Percentiles rank a stretch among this genome's conserved stretches.
phyloP scores from a whole-genome alignment of 1,140 invertebrate species.

The Battus philenor region DNA sequence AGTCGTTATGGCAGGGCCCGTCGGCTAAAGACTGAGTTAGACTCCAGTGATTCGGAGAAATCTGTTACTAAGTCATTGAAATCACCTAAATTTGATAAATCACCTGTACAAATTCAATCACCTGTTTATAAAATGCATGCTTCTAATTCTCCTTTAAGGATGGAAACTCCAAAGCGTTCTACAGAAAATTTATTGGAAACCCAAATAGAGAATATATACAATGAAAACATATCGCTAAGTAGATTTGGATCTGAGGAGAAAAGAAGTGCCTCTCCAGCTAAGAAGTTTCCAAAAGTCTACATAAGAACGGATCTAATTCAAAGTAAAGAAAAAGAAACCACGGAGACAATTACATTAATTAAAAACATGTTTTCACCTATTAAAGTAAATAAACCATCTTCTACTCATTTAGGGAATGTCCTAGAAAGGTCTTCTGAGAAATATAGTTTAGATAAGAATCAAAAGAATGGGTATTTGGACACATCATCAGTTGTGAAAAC shows the following conservation, averaged over 20 bases:
- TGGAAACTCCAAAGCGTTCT: slow-evolving; percentile 31
- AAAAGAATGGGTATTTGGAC: slow-evolving; percentile 38
- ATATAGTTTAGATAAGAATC: slow-evolving; percentile 26
- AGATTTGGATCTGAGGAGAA: slow-evolving; percentile 49
- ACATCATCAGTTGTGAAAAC: slow-evolving; percentile 58
- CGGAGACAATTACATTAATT: slow-evolving; percentile 52
- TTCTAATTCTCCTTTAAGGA: slow-evolving; percentile 50
- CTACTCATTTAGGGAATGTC: slow-evolving; percentile 34
- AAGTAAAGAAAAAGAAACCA: slow-evolving; percentile 43
- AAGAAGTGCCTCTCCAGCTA: slow-evolving; percentile 30
- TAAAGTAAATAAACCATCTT: slow-evolving; percentile 32
- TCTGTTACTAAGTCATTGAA: slow-evolving; percentile 23
- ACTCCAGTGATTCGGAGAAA: slow-evolving; percentile 32
- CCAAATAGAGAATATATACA: slow-evolving; percentile 60
- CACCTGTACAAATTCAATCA: slow-evolving; percentile 36
- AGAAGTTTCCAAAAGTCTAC: slow-evolving; percentile 61
- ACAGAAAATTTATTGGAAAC: slow-evolving; percentile 34
- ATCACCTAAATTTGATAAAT: slow-evolving; percentile 35
- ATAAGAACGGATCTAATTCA: slow-evolving; percentile 67
- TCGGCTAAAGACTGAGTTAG: slow-evolving; percentile 45
- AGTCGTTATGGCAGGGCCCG: slow-evolving; percentile 70
- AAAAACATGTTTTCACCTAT: slow-evolving; percentile 62
- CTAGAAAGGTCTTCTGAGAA: slow-evolving; percentile 44
- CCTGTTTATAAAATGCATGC: slow-evolving; percentile 65
- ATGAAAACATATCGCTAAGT: slow-evolving; percentile 55